Percentiles rank a stretch among this genome's conserved stretches.
Evolutionary conservation across 2,113 vertebrate genomes (phyloP).

Genomic region (Ardeotis arabs): DNA sequence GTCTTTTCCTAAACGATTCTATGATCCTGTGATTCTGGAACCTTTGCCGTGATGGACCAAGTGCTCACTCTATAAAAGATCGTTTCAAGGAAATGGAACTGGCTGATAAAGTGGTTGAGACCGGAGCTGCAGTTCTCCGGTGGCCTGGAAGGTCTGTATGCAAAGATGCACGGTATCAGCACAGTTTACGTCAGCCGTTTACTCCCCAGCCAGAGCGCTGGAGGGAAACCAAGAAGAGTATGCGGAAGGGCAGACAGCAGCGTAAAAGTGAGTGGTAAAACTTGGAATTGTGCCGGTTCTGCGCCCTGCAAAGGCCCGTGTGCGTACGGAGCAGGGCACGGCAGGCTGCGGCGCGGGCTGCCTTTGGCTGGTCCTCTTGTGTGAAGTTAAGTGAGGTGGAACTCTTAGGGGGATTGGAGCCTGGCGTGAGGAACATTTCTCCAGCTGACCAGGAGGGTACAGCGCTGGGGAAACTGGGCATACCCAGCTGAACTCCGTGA

Average conservation of each 20-base stretch:
- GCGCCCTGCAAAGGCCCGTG: background rate
- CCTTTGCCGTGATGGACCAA: background rate
- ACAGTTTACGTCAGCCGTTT: background rate
- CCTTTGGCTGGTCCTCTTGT: background rate
- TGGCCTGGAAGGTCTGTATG: background rate
- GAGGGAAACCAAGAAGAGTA: background rate
- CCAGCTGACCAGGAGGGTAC: background rate
- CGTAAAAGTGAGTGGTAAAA: background rate
- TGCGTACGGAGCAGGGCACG: background rate
- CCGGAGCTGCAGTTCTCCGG: background rate
- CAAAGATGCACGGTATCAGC: background rate
- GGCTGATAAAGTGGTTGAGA: background rate
- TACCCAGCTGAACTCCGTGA: background rate
- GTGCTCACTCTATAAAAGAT: background rate
- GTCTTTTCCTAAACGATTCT: no score
- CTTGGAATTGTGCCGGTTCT: background rate
- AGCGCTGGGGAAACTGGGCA: accelerated
- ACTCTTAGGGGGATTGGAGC: background rate
- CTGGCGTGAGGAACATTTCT: background rate
- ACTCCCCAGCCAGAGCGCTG: background rate
- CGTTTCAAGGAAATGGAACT: background rate
- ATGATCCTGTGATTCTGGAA: background rate
- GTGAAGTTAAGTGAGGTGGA: background rate
- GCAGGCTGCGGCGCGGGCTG: background rate
- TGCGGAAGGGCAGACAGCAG: background rate